Evolutionary conservation across 2,797 vertebrate species (phyloP), one percentile per base, ranked within the genome.

Genomic region (Hyperoplus lanceolatus): DNA sequence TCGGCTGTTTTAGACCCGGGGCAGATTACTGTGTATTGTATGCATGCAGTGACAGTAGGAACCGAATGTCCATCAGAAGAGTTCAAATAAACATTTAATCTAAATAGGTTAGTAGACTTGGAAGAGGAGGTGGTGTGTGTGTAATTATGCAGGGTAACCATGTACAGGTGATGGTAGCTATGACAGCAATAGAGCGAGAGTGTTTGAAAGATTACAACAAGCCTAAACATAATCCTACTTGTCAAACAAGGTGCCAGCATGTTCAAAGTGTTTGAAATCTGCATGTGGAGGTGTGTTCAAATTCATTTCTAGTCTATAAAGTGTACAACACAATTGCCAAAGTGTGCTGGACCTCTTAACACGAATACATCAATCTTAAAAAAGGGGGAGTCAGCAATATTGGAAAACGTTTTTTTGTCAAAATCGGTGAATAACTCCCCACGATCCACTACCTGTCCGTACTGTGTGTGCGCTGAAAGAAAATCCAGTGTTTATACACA

Each of bases 81-180:
- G 59, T 75, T 16, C 58, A 67, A 70, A 73, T 49, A 76, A 85
- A 84, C 77, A 75, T 8, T 13, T 74, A 42, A 83, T 77, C 79
- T 50, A 85, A 87, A 71, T 74, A 81, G 77, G 82, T 85, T 73
- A 80, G 66, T 65, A 46, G 69, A 90, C 48, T 75, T 29, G 29
- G 29, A 61, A 45, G 21, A 48, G 18, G 45, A 55, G 50, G 50
- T 53, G 73, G 50, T 53, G 73, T 50, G 70, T 51, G 38, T 53
- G 8, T 13, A 64, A 68, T 64, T 1, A 63, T 55, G 54, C 11
- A 21, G 64, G 36, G 60, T 8, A 14, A 18, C 1, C 0, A 76
- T 63, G 75, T 53, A 56, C 10, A 60, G 3, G 29, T 50, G 41
- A 61, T 12, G 38, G 36, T 3, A n/a, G 21, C 14, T 38, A 48